phyloP scores from a whole-genome alignment of 2,113 vertebrate species.

The Thermophis baileyi region DNA sequence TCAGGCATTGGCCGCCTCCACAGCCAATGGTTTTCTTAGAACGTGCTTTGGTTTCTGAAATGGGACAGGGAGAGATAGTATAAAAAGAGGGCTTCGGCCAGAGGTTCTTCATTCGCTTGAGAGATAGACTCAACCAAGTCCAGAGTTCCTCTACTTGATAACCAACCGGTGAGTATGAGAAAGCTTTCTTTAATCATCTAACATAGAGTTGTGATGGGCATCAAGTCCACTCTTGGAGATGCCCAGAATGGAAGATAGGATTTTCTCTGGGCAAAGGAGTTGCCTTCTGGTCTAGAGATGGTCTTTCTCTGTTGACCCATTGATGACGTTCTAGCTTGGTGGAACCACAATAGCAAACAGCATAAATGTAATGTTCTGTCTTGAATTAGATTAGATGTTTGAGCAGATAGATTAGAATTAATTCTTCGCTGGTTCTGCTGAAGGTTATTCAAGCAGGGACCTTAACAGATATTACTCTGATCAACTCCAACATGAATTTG shows the following conservation, averaged over 20 bases:
- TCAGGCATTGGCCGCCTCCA: not conserved
- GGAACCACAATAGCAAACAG: not conserved
- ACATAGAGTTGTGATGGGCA: no score
- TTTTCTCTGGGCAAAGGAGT: not conserved
- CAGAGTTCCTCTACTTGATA: not conserved
- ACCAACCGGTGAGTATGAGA: not conserved
- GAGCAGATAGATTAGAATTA: not conserved
- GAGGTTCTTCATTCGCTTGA: not conserved
- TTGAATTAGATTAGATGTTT: not conserved
- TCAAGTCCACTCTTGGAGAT: no score
- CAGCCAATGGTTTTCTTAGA: not conserved
- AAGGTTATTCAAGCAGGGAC: not conserved
- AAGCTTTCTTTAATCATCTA: not conserved
- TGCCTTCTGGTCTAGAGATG: no score
- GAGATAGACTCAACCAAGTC: not conserved
- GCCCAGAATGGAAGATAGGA: not conserved
- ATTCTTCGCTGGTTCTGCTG: not conserved
- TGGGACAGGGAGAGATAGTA: not conserved
- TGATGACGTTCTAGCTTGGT: not conserved
- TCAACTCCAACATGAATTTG: not conserved
- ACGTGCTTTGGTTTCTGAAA: not conserved
- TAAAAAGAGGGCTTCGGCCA: not conserved
- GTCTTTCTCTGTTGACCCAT: not conserved
- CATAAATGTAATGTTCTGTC: not conserved
- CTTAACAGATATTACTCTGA: not conserved